Percentiles rank a stretch among this genome's conserved stretches.
Conservation (phyloP, 1,140 invertebrate genomes). For the Drosophila baimaii region DNA sequence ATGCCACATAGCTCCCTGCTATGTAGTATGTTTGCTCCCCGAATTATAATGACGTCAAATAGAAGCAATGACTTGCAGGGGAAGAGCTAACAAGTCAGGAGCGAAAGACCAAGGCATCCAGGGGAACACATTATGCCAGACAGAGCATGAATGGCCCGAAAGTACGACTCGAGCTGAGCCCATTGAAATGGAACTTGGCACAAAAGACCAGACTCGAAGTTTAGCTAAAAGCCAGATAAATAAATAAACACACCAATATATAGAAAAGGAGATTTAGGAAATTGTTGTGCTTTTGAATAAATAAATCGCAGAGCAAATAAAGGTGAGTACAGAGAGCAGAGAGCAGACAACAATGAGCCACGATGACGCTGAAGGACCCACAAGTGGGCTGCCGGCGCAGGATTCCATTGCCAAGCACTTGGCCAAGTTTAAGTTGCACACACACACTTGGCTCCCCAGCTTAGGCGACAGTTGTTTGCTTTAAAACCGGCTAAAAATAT, state of each 20-base stretch:
- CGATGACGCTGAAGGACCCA: slow-evolving; percentile 53
- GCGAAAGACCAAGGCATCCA: slow-evolving; percentile 46
- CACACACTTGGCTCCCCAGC: slow-evolving; percentile 8
- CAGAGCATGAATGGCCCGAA: slow-evolving; percentile 52
- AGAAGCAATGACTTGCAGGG: slow-evolving; percentile 53
- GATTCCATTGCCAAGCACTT: slow-evolving; percentile 37
- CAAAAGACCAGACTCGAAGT: slow-evolving; percentile 73
- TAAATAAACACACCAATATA: slow-evolving; percentile 48
- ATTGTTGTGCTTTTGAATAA: slow-evolving; percentile 77
- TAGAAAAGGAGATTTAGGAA: slow-evolving; percentile 45
- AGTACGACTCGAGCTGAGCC: slow-evolving; percentile 31
- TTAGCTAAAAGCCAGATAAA: slow-evolving; percentile 77
- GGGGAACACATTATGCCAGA: slow-evolving; percentile 53
- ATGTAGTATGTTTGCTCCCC: slow-evolving; percentile 10
- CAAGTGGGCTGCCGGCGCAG: slow-evolving; percentile 38
- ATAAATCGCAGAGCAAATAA: slow-evolving; percentile 71
- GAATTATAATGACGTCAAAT: slow-evolving; percentile 71
- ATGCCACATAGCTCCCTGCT: slow-evolving; percentile 2
- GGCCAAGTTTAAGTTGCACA: slow-evolving; percentile 58
- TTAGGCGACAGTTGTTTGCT: slow-evolving; percentile 28
- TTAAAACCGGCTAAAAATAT: slow-evolving; percentile 42
- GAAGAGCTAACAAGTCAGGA: slow-evolving; percentile 57
- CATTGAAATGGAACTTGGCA: slow-evolving; percentile 73
- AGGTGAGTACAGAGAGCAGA: slow-evolving; percentile 60
- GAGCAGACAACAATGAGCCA: slow-evolving; percentile 56